Percentiles rank a stretch among this genome's conserved stretches.
Evolutionary conservation across 2,888 invertebrate species (phyloP).

Genomic region (Diarsia brunnea): DNA sequence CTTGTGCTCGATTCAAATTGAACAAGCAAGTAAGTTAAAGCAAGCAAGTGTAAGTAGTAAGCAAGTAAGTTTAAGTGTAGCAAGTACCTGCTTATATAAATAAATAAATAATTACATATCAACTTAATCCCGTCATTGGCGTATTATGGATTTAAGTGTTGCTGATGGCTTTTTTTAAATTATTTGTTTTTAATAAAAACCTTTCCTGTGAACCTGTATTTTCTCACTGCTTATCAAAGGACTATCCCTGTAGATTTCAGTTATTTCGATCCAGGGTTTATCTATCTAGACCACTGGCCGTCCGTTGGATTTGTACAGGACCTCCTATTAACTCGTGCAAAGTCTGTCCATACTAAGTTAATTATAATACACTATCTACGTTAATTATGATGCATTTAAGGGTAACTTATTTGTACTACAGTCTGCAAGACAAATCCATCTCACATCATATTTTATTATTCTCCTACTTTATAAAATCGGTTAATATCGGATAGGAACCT

Average conservation of each 20-base stretch:
- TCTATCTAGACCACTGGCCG: background rate
- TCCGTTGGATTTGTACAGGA: too few species aligned
- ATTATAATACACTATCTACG: background rate
- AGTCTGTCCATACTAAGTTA: background rate
- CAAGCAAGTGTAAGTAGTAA: too few species aligned
- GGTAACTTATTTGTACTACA: background rate
- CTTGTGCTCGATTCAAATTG: conserved; percentile 6
- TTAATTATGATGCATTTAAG: background rate
- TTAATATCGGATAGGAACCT: background rate
- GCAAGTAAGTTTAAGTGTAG: too few species aligned
- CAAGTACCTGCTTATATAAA: too few species aligned
- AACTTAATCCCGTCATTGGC: conserved; percentile 1
- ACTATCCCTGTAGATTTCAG: background rate
- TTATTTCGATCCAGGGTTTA: background rate
- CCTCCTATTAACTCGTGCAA: too few species aligned
- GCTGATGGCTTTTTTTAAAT: background rate
- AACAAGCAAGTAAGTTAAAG: too few species aligned
- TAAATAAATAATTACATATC: conserved; percentile 39
- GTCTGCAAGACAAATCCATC: background rate
- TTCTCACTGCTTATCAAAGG: background rate
- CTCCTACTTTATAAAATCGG: background rate
- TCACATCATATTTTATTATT: background rate
- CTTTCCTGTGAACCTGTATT: background rate
- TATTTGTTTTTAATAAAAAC: background rate
- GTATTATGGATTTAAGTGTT: too few species aligned